phyloP scores from a whole-genome alignment of 2,888 invertebrate genomes.

The Gortyna flavago region DNA sequence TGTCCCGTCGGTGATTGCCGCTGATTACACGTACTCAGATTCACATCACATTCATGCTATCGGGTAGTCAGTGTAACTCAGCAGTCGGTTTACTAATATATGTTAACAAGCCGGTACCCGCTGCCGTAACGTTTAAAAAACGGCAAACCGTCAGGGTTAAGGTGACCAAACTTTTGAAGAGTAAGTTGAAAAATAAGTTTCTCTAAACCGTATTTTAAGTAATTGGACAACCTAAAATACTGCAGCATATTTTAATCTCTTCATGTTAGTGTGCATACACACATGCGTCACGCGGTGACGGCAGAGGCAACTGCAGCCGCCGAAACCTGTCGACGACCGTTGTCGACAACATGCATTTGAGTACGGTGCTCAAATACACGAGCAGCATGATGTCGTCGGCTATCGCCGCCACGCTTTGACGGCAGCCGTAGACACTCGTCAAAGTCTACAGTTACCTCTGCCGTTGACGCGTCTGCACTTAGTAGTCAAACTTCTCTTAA shows the following conservation, averaged over 20 bases:
- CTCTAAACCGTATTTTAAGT: not conserved
- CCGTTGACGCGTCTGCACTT: not conserved
- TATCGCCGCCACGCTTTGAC: not conserved
- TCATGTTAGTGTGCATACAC: not conserved
- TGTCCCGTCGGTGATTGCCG: not conserved
- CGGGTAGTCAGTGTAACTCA: not conserved
- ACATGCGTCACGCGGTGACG: not conserved
- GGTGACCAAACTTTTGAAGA: not conserved
- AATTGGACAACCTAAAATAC: not conserved
- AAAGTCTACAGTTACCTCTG: not conserved
- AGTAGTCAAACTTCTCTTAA: not conserved
- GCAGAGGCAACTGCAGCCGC: not conserved
- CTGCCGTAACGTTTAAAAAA: not conserved
- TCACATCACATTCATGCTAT: not conserved
- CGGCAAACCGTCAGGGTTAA: not conserved
- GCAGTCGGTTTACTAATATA: not conserved
- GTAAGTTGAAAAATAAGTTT: not conserved
- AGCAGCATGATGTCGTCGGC: not conserved
- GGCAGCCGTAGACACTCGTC: too few relatives aligned
- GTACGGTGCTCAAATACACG: not conserved
- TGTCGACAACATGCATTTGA: too few relatives aligned
- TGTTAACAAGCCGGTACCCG: not conserved
- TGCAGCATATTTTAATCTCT: not conserved
- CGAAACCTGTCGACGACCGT: not conserved
- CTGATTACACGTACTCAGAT: not conserved